Evolutionary conservation across 64 coral and sea anemone genomes (phyloP).

Genomic region (Actinia equina): DNA sequence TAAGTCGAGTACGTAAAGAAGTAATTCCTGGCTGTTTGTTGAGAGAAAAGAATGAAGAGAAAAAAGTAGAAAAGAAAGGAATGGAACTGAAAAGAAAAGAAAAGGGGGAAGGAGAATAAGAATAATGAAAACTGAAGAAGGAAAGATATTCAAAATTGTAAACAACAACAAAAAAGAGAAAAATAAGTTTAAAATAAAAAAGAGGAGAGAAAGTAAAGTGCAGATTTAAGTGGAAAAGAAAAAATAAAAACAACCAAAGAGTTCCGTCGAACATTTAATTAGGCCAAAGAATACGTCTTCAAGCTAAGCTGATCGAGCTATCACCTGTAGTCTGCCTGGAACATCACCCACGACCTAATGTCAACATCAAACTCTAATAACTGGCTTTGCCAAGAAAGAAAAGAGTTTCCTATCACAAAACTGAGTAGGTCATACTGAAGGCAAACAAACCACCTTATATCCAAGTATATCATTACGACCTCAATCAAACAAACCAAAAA

Average conservation of each 20-base stretch:
- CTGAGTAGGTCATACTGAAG: background rate
- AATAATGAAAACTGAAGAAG: background rate
- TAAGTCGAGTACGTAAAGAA: too few species aligned
- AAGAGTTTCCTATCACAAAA: background rate
- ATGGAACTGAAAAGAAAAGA: background rate
- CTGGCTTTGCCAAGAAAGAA: background rate
- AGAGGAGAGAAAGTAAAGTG: too few species aligned
- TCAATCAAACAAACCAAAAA: background rate
- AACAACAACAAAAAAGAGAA: too few species aligned
- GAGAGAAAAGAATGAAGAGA: background rate
- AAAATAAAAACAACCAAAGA: too few species aligned
- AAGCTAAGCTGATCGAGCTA: background rate
- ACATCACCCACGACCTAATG: background rate
- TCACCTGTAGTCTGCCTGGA: background rate
- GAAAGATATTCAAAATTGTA: background rate
- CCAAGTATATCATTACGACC: background rate
- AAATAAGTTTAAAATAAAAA: too few species aligned
- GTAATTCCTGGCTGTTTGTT: background rate
- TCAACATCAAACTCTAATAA: background rate
- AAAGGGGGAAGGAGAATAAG: background rate
- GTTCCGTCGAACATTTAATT: background rate
- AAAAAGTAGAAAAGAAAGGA: background rate
- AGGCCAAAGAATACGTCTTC: background rate
- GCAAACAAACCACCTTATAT: background rate
- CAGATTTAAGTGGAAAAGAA: too few species aligned